phyloP scores from a whole-genome alignment of 1,140 invertebrate species.

The Calliphora vicina region DNA sequence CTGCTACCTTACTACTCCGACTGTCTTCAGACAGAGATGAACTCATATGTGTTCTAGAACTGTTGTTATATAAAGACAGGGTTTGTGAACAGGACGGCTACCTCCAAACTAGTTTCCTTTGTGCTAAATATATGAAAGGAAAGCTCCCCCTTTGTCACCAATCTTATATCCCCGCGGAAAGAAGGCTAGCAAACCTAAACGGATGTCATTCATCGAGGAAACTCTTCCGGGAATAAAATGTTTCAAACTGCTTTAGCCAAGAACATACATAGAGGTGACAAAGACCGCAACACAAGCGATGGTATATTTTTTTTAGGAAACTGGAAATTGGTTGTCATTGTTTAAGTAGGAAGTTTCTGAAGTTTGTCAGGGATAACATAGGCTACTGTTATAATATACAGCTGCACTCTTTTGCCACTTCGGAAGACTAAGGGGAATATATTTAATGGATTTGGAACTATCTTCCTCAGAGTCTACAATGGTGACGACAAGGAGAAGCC shows the following conservation, averaged over 20 bases:
- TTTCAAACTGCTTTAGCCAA: too few relatives aligned
- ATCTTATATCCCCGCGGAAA: too few relatives aligned
- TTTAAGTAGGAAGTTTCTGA: neutral
- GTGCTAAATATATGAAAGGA: too few relatives aligned
- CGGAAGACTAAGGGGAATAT: neutral
- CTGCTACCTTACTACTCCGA: neutral
- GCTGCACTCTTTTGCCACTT: neutral
- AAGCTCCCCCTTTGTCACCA: too few relatives aligned
- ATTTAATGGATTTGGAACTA: neutral
- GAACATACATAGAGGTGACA: too few relatives aligned
- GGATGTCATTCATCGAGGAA: too few relatives aligned
- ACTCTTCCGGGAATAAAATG: too few relatives aligned
- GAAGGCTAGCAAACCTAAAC: too few relatives aligned
- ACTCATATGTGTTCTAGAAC: neutral
- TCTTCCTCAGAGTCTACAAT: neutral
- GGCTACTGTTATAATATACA: neutral
- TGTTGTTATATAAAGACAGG: neutral
- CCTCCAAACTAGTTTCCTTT: too few relatives aligned
- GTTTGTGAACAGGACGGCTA: too few relatives aligned
- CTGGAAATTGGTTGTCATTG: neutral
- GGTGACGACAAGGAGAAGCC: neutral
- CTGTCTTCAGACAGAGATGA: neutral
- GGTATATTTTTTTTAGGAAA: too few relatives aligned
- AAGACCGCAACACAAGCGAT: too few relatives aligned
- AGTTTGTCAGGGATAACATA: neutral